A percentile compares a stretch with the other conserved stretches of the same genome.
phyloP scores from a whole-genome alignment of 2,888 invertebrate species.

The Tridacna gigas region DNA sequence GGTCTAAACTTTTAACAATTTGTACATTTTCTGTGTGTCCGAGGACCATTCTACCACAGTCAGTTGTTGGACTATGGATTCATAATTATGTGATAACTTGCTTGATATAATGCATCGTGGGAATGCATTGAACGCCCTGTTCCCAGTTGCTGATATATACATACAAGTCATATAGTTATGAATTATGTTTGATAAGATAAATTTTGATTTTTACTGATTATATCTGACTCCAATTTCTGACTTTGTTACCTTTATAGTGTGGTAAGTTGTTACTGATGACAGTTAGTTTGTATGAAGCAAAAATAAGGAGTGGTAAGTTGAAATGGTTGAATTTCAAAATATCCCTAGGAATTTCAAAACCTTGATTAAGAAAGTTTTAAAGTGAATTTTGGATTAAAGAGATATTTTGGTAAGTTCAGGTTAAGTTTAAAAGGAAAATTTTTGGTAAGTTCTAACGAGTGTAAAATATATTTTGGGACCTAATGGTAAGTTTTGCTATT shows the following conservation, averaged over 20 bases:
- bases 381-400: neutral
- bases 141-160: no score
- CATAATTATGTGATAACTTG: no score
- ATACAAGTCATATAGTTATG: no score
- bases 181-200: neutral
- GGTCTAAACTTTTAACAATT: no score
- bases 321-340: conserved; percentile 18
- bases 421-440: neutral
- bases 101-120: no score
- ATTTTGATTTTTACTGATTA: neutral
- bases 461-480: neutral
- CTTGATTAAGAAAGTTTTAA: neutral
- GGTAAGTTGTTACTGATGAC: conserved; percentile 52
- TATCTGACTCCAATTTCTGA: conserved; percentile 8
- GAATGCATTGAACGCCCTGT: no score
- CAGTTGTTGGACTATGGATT: no score
- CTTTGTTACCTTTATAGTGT: conserved; percentile 60
- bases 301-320: conserved; percentile 63
- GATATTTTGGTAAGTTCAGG: conserved; percentile 43
- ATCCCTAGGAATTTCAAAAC: neutral
- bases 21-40: no score
- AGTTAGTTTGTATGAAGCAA: conserved; percentile 53
- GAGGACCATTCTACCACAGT: no score
- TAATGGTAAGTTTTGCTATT: conserved; percentile 1
- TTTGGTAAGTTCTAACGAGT: conserved; percentile 46